A percentile compares a stretch with the other conserved stretches of the same genome.
phyloP scores from a whole-genome alignment of 2,113 vertebrate species.

The Alligator mississippiensis region DNA sequence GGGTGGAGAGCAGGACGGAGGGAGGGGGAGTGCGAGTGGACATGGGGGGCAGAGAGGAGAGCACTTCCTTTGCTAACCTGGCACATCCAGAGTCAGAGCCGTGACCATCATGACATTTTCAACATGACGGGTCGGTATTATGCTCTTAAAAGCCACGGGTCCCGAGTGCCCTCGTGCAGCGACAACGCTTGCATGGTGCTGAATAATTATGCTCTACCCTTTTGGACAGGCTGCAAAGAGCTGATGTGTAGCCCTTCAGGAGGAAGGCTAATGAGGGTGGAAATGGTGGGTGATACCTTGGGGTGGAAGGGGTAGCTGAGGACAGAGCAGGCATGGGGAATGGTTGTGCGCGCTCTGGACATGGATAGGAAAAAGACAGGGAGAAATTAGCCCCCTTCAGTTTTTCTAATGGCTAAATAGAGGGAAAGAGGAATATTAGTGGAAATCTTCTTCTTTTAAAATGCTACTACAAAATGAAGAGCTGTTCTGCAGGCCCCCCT shows the following conservation, averaged over 20 bases:
- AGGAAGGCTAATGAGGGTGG: not conserved
- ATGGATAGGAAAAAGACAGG: not conserved
- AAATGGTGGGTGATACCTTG: too few species aligned
- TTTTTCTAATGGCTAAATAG: not conserved
- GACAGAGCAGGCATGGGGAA: not conserved
- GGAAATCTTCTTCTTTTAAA: too few species aligned
- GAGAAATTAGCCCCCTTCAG: not conserved
- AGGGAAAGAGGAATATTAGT: not conserved
- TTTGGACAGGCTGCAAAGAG: fast-evolving
- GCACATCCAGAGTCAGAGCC: not conserved
- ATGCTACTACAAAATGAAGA: too few species aligned
- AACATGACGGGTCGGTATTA: not conserved
- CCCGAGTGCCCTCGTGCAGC: not conserved
- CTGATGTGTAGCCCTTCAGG: too few species aligned
- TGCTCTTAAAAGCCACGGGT: not conserved
- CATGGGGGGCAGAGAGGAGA: not conserved
- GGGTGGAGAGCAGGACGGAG: not conserved
- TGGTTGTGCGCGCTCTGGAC: fast-evolving
- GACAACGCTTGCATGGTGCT: not conserved
- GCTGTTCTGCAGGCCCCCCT: too few species aligned
- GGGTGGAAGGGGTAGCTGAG: not conserved
- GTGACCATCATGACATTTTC: not conserved
- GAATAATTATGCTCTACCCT: not conserved
- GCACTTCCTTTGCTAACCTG: not conserved
- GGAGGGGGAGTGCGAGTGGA: fast-evolving